Evolutionary conservation across 1,140 invertebrate species (phyloP).

Genomic region (Mycetomoellerius zeteki): DNA sequence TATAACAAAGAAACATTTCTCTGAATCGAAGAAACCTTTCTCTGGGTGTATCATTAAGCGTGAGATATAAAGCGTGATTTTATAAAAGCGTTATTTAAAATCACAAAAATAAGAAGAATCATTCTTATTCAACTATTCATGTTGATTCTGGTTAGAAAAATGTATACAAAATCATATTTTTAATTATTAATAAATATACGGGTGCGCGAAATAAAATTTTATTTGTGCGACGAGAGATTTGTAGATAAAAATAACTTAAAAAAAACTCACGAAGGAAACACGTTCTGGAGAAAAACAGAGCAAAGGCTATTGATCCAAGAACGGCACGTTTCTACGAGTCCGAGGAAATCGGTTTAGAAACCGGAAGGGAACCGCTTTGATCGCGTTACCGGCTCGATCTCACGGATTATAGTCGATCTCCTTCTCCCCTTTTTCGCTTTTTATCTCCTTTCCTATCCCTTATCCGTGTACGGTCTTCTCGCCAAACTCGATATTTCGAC

Average conservation of each 20-base stretch:
- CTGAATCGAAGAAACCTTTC: too few species aligned
- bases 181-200: not conserved
- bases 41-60: not conserved
- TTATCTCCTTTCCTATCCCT: constrained; percentile 61
- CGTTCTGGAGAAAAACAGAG: not conserved
- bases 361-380: constrained; percentile 75
- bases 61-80: not conserved
- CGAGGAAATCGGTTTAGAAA: constrained; percentile 77
- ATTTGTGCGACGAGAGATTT: not conserved
- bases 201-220: not conserved
- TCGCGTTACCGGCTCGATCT: constrained; percentile 79
- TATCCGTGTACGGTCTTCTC: constrained; percentile 44
- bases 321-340: constrained; percentile 73
- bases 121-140: not conserved
- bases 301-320: constrained; percentile 63
- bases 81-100: not conserved
- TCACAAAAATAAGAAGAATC: not conserved
- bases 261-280: constrained; percentile 29
- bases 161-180: not conserved
- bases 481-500: constrained; percentile 75
- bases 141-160: not conserved
- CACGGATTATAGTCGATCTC: constrained; percentile 72
- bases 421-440: constrained; percentile 46
- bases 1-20: too few species aligned
- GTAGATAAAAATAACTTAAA: not conserved